These are phyloP conservation scores for Drosophila lacteicornis DNA, from an alignment of 1,140 invertebrate genomes.

Conservation along the genomic window DNA sequence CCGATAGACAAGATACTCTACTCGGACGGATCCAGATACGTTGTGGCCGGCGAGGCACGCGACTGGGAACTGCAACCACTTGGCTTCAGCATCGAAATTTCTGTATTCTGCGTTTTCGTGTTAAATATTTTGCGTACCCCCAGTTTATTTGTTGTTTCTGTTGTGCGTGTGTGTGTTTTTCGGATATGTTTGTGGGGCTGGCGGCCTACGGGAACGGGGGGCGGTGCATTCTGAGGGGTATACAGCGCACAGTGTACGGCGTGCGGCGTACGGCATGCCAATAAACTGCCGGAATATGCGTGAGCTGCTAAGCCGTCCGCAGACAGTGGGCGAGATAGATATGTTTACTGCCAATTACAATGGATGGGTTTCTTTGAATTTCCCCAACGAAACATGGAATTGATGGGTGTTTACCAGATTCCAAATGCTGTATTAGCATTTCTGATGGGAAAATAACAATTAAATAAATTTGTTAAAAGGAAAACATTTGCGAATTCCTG, in stretches of 20 bases:
- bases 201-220: constrained; percentile 2
- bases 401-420: constrained; percentile 20
- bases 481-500: background rate
- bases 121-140: constrained; percentile 79
- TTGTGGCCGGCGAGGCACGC: constrained; percentile 73
- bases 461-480: background rate
- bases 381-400: background rate
- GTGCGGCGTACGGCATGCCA: constrained; percentile 62
- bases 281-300: constrained; percentile 74
- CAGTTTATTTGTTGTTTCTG: constrained; percentile 68
- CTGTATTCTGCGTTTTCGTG: constrained; percentile 66
- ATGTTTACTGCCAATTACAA: constrained; percentile 25
- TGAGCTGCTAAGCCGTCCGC: constrained; percentile 60
- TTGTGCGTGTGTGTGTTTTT: constrained; percentile 18
- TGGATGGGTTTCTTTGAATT: constrained; percentile 20
- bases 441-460: constrained; percentile 4
- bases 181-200: background rate
- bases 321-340: constrained; percentile 34
- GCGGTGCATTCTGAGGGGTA: constrained; percentile 24
- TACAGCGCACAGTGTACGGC: background rate
- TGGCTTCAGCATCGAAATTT: constrained; percentile 56
- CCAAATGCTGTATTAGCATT: background rate
- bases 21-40: constrained; percentile 57
- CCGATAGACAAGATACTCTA: constrained; percentile 25
- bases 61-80: constrained; percentile 80